These are phyloP conservation scores for Papilio demoleus DNA, from an alignment of 2,888 invertebrate genomes.

Conservation along the genomic window DNA sequence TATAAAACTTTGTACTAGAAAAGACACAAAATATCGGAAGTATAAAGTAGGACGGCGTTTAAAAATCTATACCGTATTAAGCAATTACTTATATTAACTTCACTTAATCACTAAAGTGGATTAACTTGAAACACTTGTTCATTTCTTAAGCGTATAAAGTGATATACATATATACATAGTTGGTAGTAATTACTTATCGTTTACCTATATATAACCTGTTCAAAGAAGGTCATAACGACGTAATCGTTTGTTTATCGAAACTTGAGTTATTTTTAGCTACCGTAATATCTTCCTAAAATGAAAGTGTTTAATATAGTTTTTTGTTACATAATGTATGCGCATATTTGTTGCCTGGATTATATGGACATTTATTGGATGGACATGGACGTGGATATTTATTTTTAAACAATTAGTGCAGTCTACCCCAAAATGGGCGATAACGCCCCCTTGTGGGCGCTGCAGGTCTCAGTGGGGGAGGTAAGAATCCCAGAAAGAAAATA, in stretches of 20 bases:
- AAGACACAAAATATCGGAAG: neutral
- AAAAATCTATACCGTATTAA: constrained; percentile 10
- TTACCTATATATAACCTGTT: constrained; percentile 13
- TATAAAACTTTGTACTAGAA: neutral
- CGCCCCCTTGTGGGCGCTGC: too few relatives aligned
- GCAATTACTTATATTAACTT: constrained; percentile 25
- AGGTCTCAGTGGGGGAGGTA: too few relatives aligned
- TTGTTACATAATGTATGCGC: too few relatives aligned
- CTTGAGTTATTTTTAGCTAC: neutral
- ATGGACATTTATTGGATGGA: too few relatives aligned
- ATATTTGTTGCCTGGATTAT: too few relatives aligned
- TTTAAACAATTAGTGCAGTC: too few relatives aligned
- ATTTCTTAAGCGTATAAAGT: constrained; percentile 27
- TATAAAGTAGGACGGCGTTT: neutral
- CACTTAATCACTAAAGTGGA: constrained; percentile 27
- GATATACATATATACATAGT: constrained; percentile 33
- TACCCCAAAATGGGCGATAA: too few relatives aligned
- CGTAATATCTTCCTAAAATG: neutral
- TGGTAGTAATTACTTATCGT: constrained; percentile 25
- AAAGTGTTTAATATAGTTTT: too few relatives aligned
- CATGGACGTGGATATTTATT: too few relatives aligned
- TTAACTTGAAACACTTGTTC: constrained; percentile 23
- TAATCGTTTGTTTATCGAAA: neutral
- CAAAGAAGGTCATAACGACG: neutral
- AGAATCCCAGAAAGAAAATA: too few relatives aligned